A percentile compares a stretch with the other conserved stretches of the same genome.
These are phyloP conservation scores for Scophthalmus maximus DNA, from an alignment of 2,113 vertebrate species.

Conservation along the genomic window DNA sequence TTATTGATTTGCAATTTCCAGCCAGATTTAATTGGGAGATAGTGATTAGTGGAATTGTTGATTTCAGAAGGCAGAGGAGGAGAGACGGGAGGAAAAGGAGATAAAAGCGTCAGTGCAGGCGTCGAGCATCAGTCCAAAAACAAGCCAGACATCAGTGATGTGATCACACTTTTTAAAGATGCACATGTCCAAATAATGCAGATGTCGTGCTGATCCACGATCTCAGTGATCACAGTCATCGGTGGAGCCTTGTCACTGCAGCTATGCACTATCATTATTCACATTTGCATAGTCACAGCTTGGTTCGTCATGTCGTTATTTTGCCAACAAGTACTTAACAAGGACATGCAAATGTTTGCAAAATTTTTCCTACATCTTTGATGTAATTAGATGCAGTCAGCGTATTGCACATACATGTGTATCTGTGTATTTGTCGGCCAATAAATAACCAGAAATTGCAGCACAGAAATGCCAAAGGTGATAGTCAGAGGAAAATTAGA, in stretches of 20 bases:
- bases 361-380: slow-evolving; percentile 3
- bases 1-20: slow-evolving; percentile 45
- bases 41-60: slow-evolving; percentile 43
- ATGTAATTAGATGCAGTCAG: no score
- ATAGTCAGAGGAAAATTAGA: no score
- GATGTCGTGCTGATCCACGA: slow-evolving; percentile 7
- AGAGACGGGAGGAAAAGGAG: background rate
- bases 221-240: background rate
- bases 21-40: slow-evolving; percentile 23
- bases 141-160: background rate
- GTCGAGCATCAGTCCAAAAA: background rate
- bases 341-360: background rate
- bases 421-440: no score
- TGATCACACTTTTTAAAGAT: slow-evolving; percentile 6
- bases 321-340: background rate
- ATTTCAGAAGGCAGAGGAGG: slow-evolving; percentile 4
- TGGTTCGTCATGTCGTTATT: slow-evolving; percentile 24
- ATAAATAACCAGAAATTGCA: background rate
- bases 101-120: slow-evolving; percentile 34
- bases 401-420: no score
- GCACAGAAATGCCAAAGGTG: no score
- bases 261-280: slow-evolving; percentile 6
- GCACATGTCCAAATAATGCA: background rate
- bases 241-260: background rate
- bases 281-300: slow-evolving; percentile 38